Evolutionary conservation across 1,140 invertebrate genomes (phyloP), one percentile per base, ranked within the genome.

Genomic region (Heliconius himera): DNA sequence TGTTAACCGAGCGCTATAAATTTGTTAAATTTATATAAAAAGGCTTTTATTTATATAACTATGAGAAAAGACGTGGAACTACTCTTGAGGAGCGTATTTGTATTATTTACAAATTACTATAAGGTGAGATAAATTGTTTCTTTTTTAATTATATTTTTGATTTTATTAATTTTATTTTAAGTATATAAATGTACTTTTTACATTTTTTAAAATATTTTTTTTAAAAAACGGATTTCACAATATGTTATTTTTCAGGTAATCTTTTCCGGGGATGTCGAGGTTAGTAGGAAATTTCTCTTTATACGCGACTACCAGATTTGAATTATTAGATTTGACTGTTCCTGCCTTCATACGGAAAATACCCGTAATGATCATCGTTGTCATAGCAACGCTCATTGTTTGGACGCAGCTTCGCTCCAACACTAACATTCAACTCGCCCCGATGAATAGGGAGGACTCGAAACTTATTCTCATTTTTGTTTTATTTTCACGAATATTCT

Each of bases 211-310:
- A 46, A 46, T n/a, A 46, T 22, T 9, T 16, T 29, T 16, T 16
- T 22, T 16, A 11, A 16, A n/a, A 22, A 66, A 29, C 26, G 3
- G 60, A 29, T 66, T 66, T 66, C 60, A 66, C 60, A 66, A 66
- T 66, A 66, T 66, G 9, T 26, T 66, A 26, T 66, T 66, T 66
- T 66, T 66, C 60, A 66, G 60, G 60, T 66, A 66, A 66, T 66
- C 60, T 8, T 66, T 66, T 29, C 60, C 60, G 60, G 60, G 60
- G 60, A 66, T 29, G 4, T 29, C 13, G 60, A 66, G 60, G 60
- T 66, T 11, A 66, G 60, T 66, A 29, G 2, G 8, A 60, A 66
- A 13, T 5, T 66, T 66, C 9, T 29, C 8, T 66, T 29, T 29
- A 66, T 66, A 13, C 54, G 54, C 11, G 26, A 11, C 60, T 29